phyloP scores from a whole-genome alignment of 1,140 invertebrate species.

The Macrotrachela quadricornifera region DNA sequence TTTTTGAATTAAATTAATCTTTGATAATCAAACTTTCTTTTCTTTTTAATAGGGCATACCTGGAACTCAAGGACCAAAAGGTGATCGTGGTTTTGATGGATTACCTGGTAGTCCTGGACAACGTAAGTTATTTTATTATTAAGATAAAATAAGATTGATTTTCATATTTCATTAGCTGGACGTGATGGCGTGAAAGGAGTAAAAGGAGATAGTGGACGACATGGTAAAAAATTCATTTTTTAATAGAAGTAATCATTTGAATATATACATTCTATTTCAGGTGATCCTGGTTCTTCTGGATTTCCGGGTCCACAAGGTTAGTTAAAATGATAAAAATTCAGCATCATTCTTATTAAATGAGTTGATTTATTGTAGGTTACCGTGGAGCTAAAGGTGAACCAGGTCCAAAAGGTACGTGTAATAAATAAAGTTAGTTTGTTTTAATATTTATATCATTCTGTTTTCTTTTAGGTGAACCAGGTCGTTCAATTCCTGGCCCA shows the following conservation, averaged over 20 bases:
- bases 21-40: too few species aligned
- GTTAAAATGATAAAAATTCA: too few species aligned
- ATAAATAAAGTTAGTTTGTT: too few species aligned
- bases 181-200: constrained; percentile 6
- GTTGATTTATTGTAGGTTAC: background rate
- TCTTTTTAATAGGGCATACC: too few species aligned
- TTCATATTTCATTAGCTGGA: constrained; percentile 10
- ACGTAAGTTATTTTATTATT: background rate
- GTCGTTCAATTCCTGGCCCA: too few species aligned
- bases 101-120: constrained; percentile 8
- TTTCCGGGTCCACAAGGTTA: constrained; percentile 7
- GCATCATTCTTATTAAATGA: too few species aligned
- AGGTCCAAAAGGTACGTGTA: constrained; percentile 12
- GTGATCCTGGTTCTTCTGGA: constrained; percentile 1
- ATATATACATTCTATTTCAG: too few species aligned
- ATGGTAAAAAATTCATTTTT: constrained; percentile 29
- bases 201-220: constrained; percentile 32
- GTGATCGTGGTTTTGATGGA: constrained; percentile 6
- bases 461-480: too few species aligned
- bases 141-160: background rate
- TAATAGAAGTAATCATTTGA: too few species aligned
- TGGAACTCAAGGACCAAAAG: background rate
- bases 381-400: constrained; percentile 9
- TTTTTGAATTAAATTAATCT: background rate
- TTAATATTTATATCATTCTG: too few species aligned